Evolutionary conservation across 1,140 invertebrate genomes (phyloP), one percentile per base, ranked within the genome.

Genomic region (Nasonia vitripennis): DNA sequence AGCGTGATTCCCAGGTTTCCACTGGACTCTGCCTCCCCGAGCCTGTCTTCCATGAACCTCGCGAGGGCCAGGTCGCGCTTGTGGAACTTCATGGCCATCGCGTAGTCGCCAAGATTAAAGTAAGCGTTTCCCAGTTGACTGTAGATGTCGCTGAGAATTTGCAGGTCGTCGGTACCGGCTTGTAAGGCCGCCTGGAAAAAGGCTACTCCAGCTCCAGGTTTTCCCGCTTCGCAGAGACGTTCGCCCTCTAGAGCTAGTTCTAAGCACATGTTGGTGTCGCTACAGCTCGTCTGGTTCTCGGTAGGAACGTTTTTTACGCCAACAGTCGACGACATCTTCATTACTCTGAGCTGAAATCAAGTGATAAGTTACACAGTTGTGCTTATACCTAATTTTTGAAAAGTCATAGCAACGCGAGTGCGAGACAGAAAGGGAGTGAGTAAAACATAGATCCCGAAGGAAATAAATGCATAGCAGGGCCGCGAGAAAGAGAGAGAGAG

Each of bases 61-160:
- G 98, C 98, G 68, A 99, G 94, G 1, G 98, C 98, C 67, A 99
- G 94, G 93, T 99, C 98, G 90, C 98, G 96, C 91, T 98, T 98
- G 91, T 99, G 99, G 93, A 98, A 99, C 88, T 99, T 97, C 96
- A 99, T 97, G 20, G 99, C 98, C 93, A 99, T 98, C 37, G 95
- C 96, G 94, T 99, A 99, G 92, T 99, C 98, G 20, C 98, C 98
- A 14, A 99, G 94, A 93, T 99, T 99, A 93, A 99, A 99, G 93
- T 99, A 99, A 5, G 99, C 99, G 94, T 99, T 99, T 85, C 99
- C 99, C 34, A 99, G 94, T 91, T 99, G 99, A 91, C 98, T 99
- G 93, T 99, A 99, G 87, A 99, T 99, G 88, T 98, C 98, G 90
- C 97, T 98, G 0, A 99, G 94, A 0, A 98, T 99, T 87, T 97